Percentiles rank a stretch among this genome's conserved stretches.
These are phyloP conservation scores for Salticus scenicus DNA, from an alignment of 2,888 invertebrate genomes.

Conservation along the genomic window DNA sequence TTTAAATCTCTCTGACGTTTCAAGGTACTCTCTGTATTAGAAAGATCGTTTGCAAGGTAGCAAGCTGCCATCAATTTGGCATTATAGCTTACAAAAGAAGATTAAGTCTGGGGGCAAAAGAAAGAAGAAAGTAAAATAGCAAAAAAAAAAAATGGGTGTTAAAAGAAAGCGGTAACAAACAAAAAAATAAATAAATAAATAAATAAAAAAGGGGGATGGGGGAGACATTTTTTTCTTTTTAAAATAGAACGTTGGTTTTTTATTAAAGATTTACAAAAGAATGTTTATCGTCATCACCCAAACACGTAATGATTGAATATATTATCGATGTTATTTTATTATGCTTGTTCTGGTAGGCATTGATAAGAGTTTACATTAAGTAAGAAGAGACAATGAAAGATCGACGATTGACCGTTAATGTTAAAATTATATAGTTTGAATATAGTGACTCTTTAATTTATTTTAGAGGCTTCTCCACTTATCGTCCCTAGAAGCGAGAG, in stretches of 20 bases:
- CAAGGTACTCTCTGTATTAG: no score
- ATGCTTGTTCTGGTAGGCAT: not conserved
- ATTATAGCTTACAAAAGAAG: constrained; percentile 1
- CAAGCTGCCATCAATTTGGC: not conserved
- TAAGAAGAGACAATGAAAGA: no score
- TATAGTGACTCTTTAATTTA: no score
- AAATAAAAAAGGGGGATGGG: not conserved
- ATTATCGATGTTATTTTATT: not conserved
- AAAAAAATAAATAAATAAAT: not conserved
- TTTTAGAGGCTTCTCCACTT: no score
- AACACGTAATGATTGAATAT: not conserved
- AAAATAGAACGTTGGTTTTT: not conserved
- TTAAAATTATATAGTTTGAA: no score
- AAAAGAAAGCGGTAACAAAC: not conserved
- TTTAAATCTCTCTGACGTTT: no score
- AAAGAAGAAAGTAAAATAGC: no score
- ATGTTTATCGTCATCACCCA: not conserved
- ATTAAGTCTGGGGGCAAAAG: not conserved
- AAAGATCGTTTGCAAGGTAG: not conserved
- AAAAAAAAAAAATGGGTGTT: no score
- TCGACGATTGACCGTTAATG: no score
- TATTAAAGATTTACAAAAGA: not conserved
- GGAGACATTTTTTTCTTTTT: not conserved
- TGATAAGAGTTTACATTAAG: no score
- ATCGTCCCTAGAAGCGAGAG: no score